Conservation (phyloP, 2,888 invertebrate genomes). For the Himalopsyche anomala region DNA sequence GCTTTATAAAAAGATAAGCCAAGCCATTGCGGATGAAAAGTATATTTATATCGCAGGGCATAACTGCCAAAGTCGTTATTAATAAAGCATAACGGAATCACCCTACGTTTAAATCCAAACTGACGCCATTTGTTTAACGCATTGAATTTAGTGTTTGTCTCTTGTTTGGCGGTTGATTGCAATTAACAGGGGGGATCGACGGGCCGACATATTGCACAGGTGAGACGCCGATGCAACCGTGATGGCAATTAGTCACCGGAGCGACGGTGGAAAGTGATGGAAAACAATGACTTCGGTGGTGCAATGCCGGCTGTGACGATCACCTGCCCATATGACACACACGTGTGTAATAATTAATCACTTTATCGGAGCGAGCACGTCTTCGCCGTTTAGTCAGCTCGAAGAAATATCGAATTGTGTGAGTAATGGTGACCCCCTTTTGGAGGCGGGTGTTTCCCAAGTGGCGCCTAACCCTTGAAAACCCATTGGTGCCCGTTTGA, state of each 20-base stretch:
- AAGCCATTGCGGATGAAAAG: too few relatives aligned
- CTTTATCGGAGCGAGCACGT: neutral
- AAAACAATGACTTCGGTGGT: slow-evolving; percentile 32
- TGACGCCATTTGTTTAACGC: neutral
- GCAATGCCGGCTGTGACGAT: neutral
- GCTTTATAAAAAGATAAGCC: too few relatives aligned
- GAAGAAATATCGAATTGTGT: neutral
- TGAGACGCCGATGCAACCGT: slow-evolving; percentile 53
- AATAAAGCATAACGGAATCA: too few relatives aligned
- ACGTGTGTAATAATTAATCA: slow-evolving; percentile 9
- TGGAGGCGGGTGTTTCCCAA: neutral
- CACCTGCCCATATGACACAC: slow-evolving; percentile 39
- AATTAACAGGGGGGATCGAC: neutral
- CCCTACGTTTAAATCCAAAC: neutral
- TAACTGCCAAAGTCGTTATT: too few relatives aligned
- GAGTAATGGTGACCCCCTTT: slow-evolving; percentile 20
- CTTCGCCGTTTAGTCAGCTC: neutral
- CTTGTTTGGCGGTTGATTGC: slow-evolving; percentile 16
- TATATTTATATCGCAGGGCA: too few relatives aligned
- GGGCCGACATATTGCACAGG: slow-evolving; percentile 22
- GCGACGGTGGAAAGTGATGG: slow-evolving; percentile 18
- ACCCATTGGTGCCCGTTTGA: neutral
- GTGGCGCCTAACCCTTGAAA: slow-evolving; percentile 5
- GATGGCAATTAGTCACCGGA: slow-evolving; percentile 53
- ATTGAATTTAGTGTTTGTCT: neutral